Percentiles rank a stretch among this genome's conserved stretches.
Evolutionary conservation across 2,888 invertebrate genomes (phyloP).

Genomic region (Diaperis boleti): DNA sequence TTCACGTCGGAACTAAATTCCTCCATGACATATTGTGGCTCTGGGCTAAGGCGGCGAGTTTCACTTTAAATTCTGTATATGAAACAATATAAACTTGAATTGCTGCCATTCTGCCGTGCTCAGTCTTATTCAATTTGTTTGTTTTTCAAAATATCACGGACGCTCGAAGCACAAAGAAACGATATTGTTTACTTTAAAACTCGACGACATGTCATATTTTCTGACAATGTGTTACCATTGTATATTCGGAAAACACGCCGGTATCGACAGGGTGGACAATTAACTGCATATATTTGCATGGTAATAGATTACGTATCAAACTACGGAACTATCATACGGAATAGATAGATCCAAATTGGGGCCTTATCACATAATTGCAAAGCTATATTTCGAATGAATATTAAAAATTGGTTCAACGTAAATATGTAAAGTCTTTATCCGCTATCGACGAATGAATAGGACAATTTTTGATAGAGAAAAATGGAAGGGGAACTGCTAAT

Average conservation of each 20-base stretch:
- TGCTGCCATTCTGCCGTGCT: conserved; percentile 25
- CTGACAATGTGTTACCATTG: conserved; percentile 5
- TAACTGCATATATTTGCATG: no score
- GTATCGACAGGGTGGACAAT: not conserved
- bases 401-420: no score
- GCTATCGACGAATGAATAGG: no score
- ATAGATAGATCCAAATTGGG: no score
- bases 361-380: no score
- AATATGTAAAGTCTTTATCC: no score
- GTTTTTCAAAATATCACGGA: conserved; percentile 10
- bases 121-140: conserved; percentile 31
- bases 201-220: conserved; percentile 3
- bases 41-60: conserved; percentile 30
- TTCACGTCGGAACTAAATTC: conserved; percentile 26
- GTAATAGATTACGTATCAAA: no score
- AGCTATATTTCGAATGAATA: no score
- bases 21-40: conserved; percentile 37
- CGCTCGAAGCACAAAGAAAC: not conserved
- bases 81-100: conserved; percentile 39
- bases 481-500: no score
- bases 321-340: no score
- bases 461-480: no score
- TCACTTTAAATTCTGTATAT: conserved; percentile 35
- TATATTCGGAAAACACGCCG: not conserved
- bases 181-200: conserved; percentile 7